Base-by-base conservation (phyloP, 1,140 invertebrate genomes). In the Oncopodura yosiiana region DNA sequence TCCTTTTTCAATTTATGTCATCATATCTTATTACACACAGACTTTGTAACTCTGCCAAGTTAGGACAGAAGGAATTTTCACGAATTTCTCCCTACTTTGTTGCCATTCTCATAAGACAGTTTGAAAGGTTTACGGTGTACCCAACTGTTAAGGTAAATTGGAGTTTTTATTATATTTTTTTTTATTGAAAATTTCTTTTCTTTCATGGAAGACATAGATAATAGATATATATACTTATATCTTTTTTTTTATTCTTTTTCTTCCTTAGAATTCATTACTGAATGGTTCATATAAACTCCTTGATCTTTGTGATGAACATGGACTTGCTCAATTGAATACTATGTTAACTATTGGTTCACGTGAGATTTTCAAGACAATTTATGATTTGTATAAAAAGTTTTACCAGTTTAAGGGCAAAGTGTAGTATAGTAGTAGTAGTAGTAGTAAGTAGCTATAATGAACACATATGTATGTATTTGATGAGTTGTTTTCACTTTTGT, bases 321-420 rank as follows among this genome's bases (percentile, higher is more conserved):
- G 62, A 3, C 67, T 73, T 23, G 61, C 70, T 27, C 69, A 71
- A 50, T 55, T 75, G n/a, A 69, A 66, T 21, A 64, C 69, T 29
- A 66, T 68, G 46, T 52, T 75, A 6, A 64, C 70, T 32, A 18
- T 62, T 34, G 68, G 69, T 1, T 67, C 69, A 49, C 66, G 71
- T 43, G 71, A 70, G 64, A 66, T 73, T 24, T 73, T 74, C 43
- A 71, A 72, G 52, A 63, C 60, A 5, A 66, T 71, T 14, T 68
- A 70, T 53, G 58, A 70, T 19, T 53, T 64, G 14, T 74, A 71
- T 50, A 72, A 70, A 21, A 73, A 70, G 58, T 74, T 70, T 58
- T 67, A 73, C 48, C 70, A 70, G 61, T 75, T 69, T 52, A 68
- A 64, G 45, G 72, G 73, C 24, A 73, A 73, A 62, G 68, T 74